Conservation (phyloP, 2,797 vertebrate genomes). For the Thamnophis elegans region DNA sequence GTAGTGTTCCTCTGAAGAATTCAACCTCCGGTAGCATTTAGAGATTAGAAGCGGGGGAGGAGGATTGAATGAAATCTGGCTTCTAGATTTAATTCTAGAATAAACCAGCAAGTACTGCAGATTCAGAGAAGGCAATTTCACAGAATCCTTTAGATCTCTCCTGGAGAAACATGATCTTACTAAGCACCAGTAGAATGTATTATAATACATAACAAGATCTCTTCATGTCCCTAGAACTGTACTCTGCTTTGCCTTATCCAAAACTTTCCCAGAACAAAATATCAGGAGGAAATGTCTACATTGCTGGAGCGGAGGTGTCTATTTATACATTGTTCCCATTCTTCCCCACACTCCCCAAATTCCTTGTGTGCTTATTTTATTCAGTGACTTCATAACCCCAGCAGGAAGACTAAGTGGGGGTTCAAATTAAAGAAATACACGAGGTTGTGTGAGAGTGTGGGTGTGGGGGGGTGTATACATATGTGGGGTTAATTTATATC, state of each 20-base stretch:
- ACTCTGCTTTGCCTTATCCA: slow-evolving; percentile 55
- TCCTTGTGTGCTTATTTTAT: slow-evolving; percentile 51
- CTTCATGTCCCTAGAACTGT: neutral
- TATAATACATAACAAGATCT: neutral
- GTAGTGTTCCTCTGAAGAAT: neutral
- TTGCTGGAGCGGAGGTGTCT: slow-evolving; percentile 60
- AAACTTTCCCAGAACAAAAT: neutral
- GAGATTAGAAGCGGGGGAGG: neutral
- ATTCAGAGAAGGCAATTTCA: neutral
- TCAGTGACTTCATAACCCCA: slow-evolving; percentile 59
- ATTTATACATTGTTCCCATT: slow-evolving; percentile 57
- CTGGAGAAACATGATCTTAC: rapidly evolving
- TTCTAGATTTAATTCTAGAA: neutral
- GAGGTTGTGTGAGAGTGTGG: neutral
- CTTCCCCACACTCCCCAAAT: slow-evolving; percentile 46
- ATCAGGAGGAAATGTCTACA: slow-evolving; percentile 60
- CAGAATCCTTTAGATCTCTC: neutral
- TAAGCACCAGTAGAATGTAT: neutral
- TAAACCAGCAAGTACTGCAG: neutral
- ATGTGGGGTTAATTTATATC: neutral
- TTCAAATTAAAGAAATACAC: slow-evolving; percentile 55
- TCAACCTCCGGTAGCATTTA: neutral
- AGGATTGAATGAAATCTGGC: neutral
- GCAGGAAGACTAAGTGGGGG: slow-evolving; percentile 56
- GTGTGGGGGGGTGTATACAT: no score